phyloP scores from a whole-genome alignment of 1,140 invertebrate species.

The Branchinecta lynchi region DNA sequence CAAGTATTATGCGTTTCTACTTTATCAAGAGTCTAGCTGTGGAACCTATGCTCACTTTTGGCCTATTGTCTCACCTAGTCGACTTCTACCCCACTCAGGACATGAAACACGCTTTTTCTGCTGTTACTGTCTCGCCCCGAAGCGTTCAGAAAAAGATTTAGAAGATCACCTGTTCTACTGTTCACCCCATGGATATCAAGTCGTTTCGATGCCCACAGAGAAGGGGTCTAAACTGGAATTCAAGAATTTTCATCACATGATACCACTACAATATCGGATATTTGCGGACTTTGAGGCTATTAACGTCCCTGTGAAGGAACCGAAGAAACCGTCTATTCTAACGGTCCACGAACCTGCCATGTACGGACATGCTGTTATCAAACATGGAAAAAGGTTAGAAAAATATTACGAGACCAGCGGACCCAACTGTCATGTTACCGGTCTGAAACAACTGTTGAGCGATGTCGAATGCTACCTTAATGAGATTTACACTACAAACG shows the following conservation, averaged over 20 bases:
- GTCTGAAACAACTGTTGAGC: not conserved
- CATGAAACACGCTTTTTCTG: not conserved
- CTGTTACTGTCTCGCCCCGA: not conserved
- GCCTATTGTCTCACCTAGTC: too few species aligned
- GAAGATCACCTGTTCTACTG: not conserved
- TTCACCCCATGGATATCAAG: not conserved
- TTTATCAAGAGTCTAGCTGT: not conserved
- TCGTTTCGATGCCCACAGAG: not conserved
- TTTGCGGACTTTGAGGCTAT: conserved; percentile 1
- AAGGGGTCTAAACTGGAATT: not conserved
- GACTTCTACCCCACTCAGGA: not conserved
- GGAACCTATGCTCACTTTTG: not conserved
- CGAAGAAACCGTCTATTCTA: not conserved
- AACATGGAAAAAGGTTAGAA: too few species aligned
- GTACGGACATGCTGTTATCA: not conserved
- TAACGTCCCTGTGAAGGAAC: not conserved
- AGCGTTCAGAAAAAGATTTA: not conserved
- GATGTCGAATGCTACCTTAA: not conserved
- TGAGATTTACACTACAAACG: not conserved
- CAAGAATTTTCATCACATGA: not conserved
- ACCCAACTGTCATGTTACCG: not conserved
- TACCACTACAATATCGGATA: not conserved
- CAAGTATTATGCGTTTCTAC: not conserved
- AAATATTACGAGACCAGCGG: not conserved
- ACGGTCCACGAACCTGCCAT: not conserved